phyloP scores from a whole-genome alignment of 2,888 invertebrate genomes.

The Melipona beecheii region DNA sequence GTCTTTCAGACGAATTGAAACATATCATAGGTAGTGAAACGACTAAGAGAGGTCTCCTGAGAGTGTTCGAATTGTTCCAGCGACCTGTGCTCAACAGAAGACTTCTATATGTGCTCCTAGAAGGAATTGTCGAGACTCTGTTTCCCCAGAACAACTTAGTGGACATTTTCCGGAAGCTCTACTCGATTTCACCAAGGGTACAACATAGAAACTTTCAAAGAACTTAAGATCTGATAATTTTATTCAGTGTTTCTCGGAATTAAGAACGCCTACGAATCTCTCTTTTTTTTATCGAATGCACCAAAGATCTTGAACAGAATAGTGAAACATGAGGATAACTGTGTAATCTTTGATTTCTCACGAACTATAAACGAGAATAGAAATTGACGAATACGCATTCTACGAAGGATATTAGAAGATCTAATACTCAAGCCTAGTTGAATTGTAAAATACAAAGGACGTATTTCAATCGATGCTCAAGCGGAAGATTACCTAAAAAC shows the following conservation, averaged over 20 bases:
- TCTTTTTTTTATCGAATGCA: neutral
- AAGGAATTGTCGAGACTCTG: constrained; percentile 91
- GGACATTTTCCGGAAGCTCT: constrained; percentile 89
- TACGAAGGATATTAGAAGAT: neutral
- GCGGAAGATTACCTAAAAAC: neutral
- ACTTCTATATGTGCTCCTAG: constrained; percentile 92
- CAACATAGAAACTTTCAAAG: constrained; percentile 75
- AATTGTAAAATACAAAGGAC: constrained; percentile 33
- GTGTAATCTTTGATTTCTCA: neutral
- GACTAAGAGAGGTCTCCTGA: constrained; percentile 91
- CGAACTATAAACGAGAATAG: neutral
- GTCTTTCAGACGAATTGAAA: constrained; percentile 95
- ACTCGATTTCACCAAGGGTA: constrained; percentile 87
- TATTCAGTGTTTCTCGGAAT: neutral
- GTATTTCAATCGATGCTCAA: constrained; percentile 29
- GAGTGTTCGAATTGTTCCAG: constrained; percentile 95
- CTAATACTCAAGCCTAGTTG: constrained; percentile 17
- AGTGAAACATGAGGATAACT: neutral
- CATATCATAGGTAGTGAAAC: constrained; percentile 96
- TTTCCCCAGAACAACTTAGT: constrained; percentile 92
- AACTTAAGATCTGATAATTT: constrained; percentile 67
- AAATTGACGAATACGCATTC: neutral
- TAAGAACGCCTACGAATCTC: neutral
- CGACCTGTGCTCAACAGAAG: constrained; percentile 93
- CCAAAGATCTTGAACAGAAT: neutral